Base-by-base conservation (phyloP, 2,888 invertebrate species). In the Spodoptera littoralis region DNA sequence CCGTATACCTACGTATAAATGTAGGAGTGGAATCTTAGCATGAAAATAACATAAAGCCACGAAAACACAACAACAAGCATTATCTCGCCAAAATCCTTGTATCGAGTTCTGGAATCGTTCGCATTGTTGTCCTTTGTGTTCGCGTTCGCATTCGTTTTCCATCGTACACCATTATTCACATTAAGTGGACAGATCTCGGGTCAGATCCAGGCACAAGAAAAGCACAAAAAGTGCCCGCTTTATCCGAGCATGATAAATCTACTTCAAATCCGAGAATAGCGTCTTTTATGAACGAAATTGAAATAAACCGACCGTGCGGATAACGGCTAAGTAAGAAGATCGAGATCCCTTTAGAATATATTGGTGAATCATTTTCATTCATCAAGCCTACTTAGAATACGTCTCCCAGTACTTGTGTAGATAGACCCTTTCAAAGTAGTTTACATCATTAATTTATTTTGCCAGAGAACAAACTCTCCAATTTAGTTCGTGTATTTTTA, bases 191-290 rank as follows among this genome's bases (percentile, higher is more conserved):
- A 94, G 94, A 94, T 94, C 94, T 92, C 93, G 94, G 94, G 94
- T 94, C 94, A 94, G 94, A 93, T 92, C 92, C 94, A 94, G 94
- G 94, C 94, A 93, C 84, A 92, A 93, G 94, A 93, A 93, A 94
- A 94, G 94, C 93, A 94, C 94, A 94, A 94, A 94, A 94, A 94
- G 94, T 94, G 92, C 94, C 92, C 94, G 93, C 92, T 94, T 94
- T 94, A 94, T 94, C 94, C 94, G 91, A 94, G 91, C 94, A 94
- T 94, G 94, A 94, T 94, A 94, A 94, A 94, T 94, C 94, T 94
- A 94, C 94, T 94, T 94, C 94, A 94, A 94, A 94, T 94, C 94
- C 94, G 93, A 94, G 94, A 94, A 94, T 94, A 93, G 92, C 94
- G 92, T 94, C 94, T 94, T 93, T 94, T 94, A 94, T 94, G 94